phyloP scores from a whole-genome alignment of 2,888 invertebrate genomes.

The Tinea pellionella region DNA sequence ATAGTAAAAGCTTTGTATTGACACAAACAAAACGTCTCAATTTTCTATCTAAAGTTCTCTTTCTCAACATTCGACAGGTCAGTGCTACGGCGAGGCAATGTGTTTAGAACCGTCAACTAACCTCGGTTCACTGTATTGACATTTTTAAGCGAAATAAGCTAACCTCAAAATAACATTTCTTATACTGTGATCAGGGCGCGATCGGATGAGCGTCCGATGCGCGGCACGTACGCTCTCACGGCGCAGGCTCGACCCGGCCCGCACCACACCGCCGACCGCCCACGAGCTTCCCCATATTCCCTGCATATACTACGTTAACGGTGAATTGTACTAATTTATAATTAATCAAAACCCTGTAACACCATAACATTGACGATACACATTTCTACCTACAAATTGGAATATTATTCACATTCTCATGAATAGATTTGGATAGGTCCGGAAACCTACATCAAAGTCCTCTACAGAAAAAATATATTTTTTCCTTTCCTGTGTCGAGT shows the following conservation, averaged over 20 bases:
- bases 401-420: neutral
- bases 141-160: constrained; percentile 34
- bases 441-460: constrained; percentile 4
- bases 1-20: constrained; percentile 65
- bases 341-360: constrained; percentile 5
- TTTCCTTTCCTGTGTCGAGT: neutral
- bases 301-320: neutral
- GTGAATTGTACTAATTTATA: neutral
- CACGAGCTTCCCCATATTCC: constrained; percentile 12
- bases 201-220: constrained; percentile 46
- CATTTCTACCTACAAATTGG: neutral
- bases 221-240: constrained; percentile 27
- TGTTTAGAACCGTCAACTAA: constrained; percentile 31
- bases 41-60: constrained; percentile 56
- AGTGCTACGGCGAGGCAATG: constrained; percentile 31
- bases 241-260: constrained; percentile 27
- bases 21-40: constrained; percentile 67
- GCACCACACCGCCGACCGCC: constrained; percentile 21
- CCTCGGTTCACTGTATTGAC: constrained; percentile 39
- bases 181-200: constrained; percentile 56
- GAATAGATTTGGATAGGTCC: neutral
- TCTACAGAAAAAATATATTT: neutral
- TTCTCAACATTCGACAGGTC: constrained; percentile 63
- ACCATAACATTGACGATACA: neutral
- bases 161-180: constrained; percentile 67